Conservation (phyloP, 2,888 invertebrate species). For the Nowickia ferox region DNA sequence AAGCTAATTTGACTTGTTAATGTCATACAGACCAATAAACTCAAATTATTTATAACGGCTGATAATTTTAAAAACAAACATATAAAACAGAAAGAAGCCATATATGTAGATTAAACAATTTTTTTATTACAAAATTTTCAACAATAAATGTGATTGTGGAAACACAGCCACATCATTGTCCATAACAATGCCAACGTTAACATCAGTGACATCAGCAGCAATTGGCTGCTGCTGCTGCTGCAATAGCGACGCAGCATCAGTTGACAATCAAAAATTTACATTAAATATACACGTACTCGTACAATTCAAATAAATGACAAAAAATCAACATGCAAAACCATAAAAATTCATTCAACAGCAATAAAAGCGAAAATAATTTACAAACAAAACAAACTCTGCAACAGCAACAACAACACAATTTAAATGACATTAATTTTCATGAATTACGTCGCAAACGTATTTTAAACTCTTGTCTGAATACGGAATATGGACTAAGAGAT, state of each 20-base stretch:
- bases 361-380: conserved; percentile 72
- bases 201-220: not conserved
- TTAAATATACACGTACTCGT: conserved; percentile 48
- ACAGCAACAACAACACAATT: conserved; percentile 44
- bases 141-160: conserved; percentile 53
- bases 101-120: conserved; percentile 36
- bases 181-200: conserved; percentile 26
- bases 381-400: conserved; percentile 60
- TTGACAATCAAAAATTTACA: conserved; percentile 34
- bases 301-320: conserved; percentile 69
- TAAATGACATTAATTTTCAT: conserved; percentile 72
- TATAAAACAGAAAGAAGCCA: conserved; percentile 27
- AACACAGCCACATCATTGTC: not conserved
- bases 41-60: conserved; percentile 42
- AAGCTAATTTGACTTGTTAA: conserved; percentile 49
- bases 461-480: conserved; percentile 60
- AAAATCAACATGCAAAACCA: conserved; percentile 69
- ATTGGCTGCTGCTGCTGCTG: conserved; percentile 11
- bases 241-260: conserved; percentile 17
- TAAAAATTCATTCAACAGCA: conserved; percentile 67
- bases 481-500: conserved; percentile 41
- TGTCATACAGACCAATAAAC: conserved; percentile 32
- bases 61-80: conserved; percentile 32
- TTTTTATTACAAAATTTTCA: conserved; percentile 43
- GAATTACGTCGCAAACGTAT: conserved; percentile 70